Conservation (phyloP, 2,797 vertebrate species). For the Gymnoscopelus braueri region DNA sequence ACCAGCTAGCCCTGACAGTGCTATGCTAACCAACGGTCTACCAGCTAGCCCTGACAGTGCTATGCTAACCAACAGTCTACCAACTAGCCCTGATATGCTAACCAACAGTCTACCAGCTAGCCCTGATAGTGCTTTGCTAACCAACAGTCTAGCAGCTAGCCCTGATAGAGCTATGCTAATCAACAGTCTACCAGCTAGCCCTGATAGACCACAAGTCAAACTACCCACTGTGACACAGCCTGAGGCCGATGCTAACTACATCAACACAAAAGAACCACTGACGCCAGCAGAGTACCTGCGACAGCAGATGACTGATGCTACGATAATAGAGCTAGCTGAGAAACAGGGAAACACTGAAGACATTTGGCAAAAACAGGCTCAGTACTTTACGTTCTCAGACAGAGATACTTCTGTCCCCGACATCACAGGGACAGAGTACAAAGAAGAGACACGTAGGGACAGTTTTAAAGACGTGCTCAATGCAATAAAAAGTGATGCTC, state of each 20-base stretch:
- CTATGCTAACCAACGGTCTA: no score
- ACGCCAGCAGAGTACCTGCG: not conserved
- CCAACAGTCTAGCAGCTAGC: not conserved
- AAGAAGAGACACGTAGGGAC: not conserved
- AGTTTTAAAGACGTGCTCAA: not conserved
- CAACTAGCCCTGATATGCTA: slow-evolving; percentile 4
- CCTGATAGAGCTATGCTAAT: not conserved
- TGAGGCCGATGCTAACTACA: not conserved
- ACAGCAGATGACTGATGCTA: not conserved
- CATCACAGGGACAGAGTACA: not conserved
- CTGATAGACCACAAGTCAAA: slow-evolving; percentile 29
- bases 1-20: no score
- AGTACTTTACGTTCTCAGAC: slow-evolving; percentile 19
- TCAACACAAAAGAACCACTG: not conserved
- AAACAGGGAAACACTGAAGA: not conserved
- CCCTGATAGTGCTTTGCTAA: no score
- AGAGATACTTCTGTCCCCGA: not conserved
- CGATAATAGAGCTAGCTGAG: slow-evolving; percentile 4
- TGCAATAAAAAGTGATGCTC: not conserved
- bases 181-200: not conserved
- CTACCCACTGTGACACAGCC: not conserved
- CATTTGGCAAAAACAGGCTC: not conserved
- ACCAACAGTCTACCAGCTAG: no score
- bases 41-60: no score
- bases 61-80: no score